Evolutionary conservation across 2,888 invertebrate species (phyloP).

Genomic region (Aquatica leii): DNA sequence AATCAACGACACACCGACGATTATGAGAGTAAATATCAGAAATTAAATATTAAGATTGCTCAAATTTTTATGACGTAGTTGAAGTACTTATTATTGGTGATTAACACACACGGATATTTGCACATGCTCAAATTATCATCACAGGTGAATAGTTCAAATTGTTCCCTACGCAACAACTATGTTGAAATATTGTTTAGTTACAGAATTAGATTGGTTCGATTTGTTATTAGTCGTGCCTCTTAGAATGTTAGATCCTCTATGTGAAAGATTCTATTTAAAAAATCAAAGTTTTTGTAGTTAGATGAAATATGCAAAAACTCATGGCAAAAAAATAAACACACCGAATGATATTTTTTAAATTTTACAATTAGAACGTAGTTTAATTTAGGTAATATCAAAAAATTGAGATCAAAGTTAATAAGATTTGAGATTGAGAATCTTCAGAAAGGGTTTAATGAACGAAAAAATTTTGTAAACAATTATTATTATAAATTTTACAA

Average conservation of each 20-base stretch:
- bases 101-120: slow-evolving; percentile 83
- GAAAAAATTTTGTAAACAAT: too few relatives aligned
- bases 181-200: slow-evolving; percentile 85
- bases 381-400: too few relatives aligned
- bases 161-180: slow-evolving; percentile 74
- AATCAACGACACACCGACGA: slow-evolving; percentile 59
- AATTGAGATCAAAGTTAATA: too few relatives aligned
- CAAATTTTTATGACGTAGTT: slow-evolving; percentile 77
- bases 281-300: too few relatives aligned
- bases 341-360: too few relatives aligned
- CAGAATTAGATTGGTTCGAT: slow-evolving; percentile 88
- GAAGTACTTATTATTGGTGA: slow-evolving; percentile 75
- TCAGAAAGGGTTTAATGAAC: too few relatives aligned
- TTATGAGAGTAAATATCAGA: slow-evolving; percentile 59
- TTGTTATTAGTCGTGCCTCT: slow-evolving; percentile 80
- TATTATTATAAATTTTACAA: too few relatives aligned
- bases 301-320: too few relatives aligned
- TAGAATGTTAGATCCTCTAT: slow-evolving; percentile 80
- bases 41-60: slow-evolving; percentile 60
- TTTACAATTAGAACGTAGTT: too few relatives aligned
- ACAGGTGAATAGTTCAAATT: slow-evolving; percentile 68
- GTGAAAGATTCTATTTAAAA: too few relatives aligned
- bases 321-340: too few relatives aligned
- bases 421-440: too few relatives aligned
- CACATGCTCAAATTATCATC: slow-evolving; percentile 78